Base-by-base conservation (phyloP, 2,113 vertebrate genomes). In the Phyllopteryx taeniolatus region DNA sequence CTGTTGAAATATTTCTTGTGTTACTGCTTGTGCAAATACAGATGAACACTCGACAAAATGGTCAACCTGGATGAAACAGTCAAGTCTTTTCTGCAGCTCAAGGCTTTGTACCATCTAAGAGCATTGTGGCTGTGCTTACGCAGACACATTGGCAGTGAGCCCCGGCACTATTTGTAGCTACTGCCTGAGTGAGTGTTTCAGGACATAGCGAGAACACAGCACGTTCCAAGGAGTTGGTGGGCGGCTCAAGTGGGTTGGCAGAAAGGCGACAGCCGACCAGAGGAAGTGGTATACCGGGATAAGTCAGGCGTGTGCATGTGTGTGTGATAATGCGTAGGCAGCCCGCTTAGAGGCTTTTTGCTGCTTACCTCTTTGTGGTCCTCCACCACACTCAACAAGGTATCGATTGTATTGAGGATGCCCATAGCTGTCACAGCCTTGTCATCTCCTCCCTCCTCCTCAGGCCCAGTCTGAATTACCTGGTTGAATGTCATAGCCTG, bases 381-480 rank as follows among this genome's bases (percentile, higher is more conserved):
- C 92, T 99, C 98, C 89, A 99, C 98, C 76, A 99, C 98, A 88
- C 96, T 98, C 51, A 99, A 94, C 88, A 99, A 93, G 0, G 97
- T 99, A 90, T 99, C 97, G 0, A 99, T 99, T 19, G 98, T 99
- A 92, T 99, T 99, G 80, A 99, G 93, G 87, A 99, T 99, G 80
- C 98, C 97, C 98, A 99, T 99, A 49, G 98, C 98, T 2, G 98
- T 99, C 72, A 99, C 97, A n/a, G 98, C 98, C 90, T 99, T 99
- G 89, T 99, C 98, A 83, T 99, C 98, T 67, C 96, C 96, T 66
- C 97, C 97, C 82, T 99, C 98, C 91, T 99, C 98, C 73, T 99
- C 98, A 20, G 96, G 95, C 19, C 96, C 96, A 0, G 97, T 98
- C 89, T 99, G 98, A 85, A 99, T 99, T 77, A 99, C 98, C 83